Evolutionary conservation across 1,140 invertebrate species (phyloP).

Genomic region (Marisa cornuarietis): DNA sequence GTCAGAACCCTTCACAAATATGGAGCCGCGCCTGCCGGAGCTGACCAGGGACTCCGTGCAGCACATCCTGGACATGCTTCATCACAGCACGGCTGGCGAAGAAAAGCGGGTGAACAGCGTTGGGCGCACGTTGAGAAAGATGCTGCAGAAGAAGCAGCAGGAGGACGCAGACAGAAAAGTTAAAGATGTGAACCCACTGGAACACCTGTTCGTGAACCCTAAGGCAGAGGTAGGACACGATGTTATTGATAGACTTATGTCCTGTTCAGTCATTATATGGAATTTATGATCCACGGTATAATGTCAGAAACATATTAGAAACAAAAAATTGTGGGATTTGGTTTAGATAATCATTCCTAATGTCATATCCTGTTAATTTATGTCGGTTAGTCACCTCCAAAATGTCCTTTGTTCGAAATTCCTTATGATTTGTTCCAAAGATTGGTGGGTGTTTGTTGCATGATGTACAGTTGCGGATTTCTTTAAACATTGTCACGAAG

Average conservation of each 20-base stretch:
- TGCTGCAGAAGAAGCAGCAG: conserved; percentile 12
- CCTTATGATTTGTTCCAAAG: too few species aligned
- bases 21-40: background rate
- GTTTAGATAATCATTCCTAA: too few species aligned
- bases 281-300: too few species aligned
- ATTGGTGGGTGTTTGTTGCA: too few species aligned
- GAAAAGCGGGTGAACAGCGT: conserved; percentile 5
- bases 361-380: too few species aligned
- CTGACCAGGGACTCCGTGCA: conserved; percentile 11
- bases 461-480: background rate
- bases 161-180: conserved; percentile 11
- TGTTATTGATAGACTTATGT: background rate
- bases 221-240: conserved; percentile 3
- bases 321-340: too few species aligned
- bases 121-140: background rate
- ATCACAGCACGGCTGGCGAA: conserved; percentile 8
- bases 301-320: too few species aligned
- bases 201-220: conserved; percentile 22
- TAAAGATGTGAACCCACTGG: conserved; percentile 1
- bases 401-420: too few species aligned
- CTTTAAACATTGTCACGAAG: too few species aligned
- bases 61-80: background rate
- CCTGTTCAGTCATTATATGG: too few species aligned
- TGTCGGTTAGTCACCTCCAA: too few species aligned
- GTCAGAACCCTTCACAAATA: background rate